Conservation (phyloP, 2,797 vertebrate species). For the Petrocephalus schoutedeni region DNA sequence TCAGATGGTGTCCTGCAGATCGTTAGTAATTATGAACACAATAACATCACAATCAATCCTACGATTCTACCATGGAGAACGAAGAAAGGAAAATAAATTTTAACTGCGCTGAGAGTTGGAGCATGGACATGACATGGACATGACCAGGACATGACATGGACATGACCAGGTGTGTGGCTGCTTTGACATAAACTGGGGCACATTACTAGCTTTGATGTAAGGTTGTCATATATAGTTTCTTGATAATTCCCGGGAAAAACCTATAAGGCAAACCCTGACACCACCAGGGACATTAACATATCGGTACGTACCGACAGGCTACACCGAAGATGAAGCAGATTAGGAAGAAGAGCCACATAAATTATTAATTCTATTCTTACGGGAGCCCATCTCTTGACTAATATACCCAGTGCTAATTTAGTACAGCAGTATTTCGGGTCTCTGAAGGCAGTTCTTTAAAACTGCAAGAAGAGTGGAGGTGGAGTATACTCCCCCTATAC, state of each 20-base stretch:
- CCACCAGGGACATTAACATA: not conserved
- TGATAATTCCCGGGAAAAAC: not conserved
- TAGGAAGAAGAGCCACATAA: not conserved
- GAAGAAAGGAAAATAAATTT: not conserved
- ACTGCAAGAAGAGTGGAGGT: not conserved
- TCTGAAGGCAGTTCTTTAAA: not conserved
- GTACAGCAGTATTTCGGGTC: not conserved
- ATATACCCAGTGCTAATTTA: not conserved
- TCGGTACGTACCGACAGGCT: not conserved
- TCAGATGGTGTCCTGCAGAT: not conserved
- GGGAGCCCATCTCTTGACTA: not conserved
- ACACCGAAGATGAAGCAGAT: not conserved
- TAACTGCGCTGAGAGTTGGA: not conserved
- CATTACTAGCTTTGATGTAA: not conserved
- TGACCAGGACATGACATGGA: too few species aligned
- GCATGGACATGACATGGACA: not conserved
- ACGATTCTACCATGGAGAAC: not conserved
- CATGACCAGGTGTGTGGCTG: not conserved
- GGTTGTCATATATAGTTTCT: not conserved
- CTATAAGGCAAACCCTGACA: not conserved
- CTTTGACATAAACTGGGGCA: not conserved
- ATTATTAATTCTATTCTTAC: not conserved
- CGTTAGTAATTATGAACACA: not conserved
- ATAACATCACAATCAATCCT: not conserved
- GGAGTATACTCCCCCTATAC: not conserved